Base-by-base conservation (phyloP, 2,113 vertebrate species). In the Strigops habroptila region DNA sequence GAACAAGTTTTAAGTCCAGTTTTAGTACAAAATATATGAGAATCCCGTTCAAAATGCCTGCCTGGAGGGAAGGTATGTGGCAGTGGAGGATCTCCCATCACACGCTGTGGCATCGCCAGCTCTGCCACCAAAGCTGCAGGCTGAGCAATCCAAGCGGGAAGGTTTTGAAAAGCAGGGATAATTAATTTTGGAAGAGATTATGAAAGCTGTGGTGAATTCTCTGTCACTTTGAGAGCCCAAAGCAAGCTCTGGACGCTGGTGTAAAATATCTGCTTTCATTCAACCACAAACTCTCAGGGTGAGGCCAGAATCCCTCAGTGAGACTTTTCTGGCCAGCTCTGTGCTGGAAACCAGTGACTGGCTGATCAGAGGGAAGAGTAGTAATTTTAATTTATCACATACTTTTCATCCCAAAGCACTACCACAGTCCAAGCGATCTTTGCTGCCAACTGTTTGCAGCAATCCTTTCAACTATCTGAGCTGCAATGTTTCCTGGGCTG, bases 101-200 rank as follows among this genome's bases (percentile, higher is more conserved):
- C 27, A 7, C 3, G 1, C 69, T 10, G 41, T 11, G 7, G 63
- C 69, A 35, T 31, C 31, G 5, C n/a, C n/a, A n/a, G n/a, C n/a
- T n/a, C n/a, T n/a, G n/a, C 52, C 3, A 8, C 49, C 4, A 1
- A 5, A 71, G 81, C 90, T 49, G 33, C 82, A 41, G 28, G 31
- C 55, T 14, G 77, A 80, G 69, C n/a, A n/a, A n/a, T n/a, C n/a
- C n/a, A 13, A 28, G 18, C 11, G 0, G 79, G 80, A 23, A 35
- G 37, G 67, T 21, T 75, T 48, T 13, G 83, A 59, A 59, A 33
- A 80, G 68, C 9, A 4, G 41, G 48, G 35, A 33, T 92, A 77
- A 93, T 93, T 80, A 59, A 75, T 82, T 79, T 65, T 88, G 95
- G 83, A 86, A 77, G 79, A 65, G 75, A 31, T 93, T 35, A 43